These are phyloP conservation scores for Megalurothrips usitatus DNA, from an alignment of 2,888 invertebrate species.

Conservation along the genomic window DNA sequence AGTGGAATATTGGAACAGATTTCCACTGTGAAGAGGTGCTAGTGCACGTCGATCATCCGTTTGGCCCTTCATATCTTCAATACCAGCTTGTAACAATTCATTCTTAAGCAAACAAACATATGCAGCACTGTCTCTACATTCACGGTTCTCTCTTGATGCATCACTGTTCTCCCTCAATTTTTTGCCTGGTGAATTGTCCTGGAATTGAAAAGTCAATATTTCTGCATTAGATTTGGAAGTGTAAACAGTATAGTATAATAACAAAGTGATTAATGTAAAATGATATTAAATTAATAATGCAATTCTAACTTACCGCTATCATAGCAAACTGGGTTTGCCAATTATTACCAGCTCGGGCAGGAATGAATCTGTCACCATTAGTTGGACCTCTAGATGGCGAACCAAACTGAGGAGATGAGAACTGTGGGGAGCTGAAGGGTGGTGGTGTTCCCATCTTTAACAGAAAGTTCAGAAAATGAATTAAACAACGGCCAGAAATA, in stretches of 20 bases:
- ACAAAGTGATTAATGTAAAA: neutral
- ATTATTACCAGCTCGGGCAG: constrained; percentile 51
- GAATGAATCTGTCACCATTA: constrained; percentile 52
- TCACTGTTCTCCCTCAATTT: neutral
- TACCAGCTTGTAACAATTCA: constrained; percentile 85
- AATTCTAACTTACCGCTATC: constrained; percentile 41
- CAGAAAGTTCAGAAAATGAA: neutral
- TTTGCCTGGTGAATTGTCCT: constrained; percentile 5
- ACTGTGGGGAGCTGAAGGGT: neutral
- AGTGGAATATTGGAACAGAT: constrained; percentile 38
- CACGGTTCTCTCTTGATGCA: neutral
- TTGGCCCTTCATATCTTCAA: constrained; percentile 59
- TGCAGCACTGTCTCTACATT: constrained; percentile 75
- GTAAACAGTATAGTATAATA: neutral
- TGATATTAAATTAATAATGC: no score
- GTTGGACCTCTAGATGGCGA: neutral
- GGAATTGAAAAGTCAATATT: neutral
- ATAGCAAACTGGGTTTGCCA: constrained; percentile 54
- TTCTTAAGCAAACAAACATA: constrained; percentile 92
- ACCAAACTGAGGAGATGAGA: neutral
- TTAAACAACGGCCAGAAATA: no score
- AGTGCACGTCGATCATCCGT: constrained; percentile 50
- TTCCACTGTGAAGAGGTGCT: constrained; percentile 47
- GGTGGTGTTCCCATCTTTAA: neutral
- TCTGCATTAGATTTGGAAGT: neutral